A percentile compares a stretch with the other conserved stretches of the same genome.
phyloP scores from a whole-genome alignment of 2,113 vertebrate genomes.

The Rhinolophus sinicus region DNA sequence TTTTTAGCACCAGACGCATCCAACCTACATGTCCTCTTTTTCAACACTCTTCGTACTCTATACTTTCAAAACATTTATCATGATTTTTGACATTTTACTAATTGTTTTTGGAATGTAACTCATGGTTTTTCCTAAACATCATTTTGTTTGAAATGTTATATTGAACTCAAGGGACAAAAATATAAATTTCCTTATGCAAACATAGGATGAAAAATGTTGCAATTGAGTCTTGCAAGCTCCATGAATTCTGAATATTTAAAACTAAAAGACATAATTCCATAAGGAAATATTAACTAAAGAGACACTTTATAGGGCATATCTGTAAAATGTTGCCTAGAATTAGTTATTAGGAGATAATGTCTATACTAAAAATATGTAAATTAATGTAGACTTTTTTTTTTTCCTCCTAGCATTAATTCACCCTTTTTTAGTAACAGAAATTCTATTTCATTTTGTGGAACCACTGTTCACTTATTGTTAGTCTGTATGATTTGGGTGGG shows the following conservation, averaged over 20 bases:
- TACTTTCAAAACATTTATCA: constrained; percentile 30
- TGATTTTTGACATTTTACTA: constrained; percentile 24
- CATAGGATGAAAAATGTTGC: not conserved
- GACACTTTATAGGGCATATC: not conserved
- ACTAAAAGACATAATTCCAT: not conserved
- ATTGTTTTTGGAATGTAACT: not conserved
- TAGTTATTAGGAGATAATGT: not conserved
- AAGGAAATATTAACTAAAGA: not conserved
- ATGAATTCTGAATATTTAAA: not conserved
- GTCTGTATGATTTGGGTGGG: not conserved
- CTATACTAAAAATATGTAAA: not conserved
- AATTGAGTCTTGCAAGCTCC: not conserved
- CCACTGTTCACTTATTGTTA: not conserved
- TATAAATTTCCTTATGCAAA: constrained; percentile 1
- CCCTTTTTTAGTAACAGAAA: not conserved
- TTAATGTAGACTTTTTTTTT: not conserved
- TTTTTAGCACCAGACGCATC: not conserved
- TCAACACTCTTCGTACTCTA: not conserved
- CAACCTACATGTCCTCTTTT: not conserved
- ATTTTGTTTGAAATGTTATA: constrained; percentile 19
- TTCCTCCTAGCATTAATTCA: not conserved
- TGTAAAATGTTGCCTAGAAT: not conserved
- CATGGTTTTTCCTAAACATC: not conserved
- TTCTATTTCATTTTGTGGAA: not conserved
- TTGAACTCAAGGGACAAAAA: not conserved